Conservation (phyloP, 2,888 invertebrate species). For the Eueremaeus valkanovi region DNA sequence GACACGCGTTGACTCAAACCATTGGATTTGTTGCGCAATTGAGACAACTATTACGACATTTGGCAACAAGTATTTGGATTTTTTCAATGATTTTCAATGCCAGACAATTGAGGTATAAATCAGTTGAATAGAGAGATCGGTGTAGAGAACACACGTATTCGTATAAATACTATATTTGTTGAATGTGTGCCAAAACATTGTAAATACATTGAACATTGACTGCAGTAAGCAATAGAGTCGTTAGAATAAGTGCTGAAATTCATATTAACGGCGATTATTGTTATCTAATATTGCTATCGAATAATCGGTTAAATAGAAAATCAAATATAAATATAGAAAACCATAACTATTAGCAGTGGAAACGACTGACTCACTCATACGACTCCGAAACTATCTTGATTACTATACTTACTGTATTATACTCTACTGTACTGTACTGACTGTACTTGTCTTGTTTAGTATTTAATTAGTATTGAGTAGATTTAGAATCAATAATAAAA, state of each 20-base stretch:
- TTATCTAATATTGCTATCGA: background rate
- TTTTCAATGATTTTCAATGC: conserved; percentile 27
- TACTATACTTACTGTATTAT: background rate
- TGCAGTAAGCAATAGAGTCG: background rate
- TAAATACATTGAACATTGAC: background rate
- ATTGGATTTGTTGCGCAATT: background rate
- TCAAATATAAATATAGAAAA: conserved; percentile 7
- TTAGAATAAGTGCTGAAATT: no score
- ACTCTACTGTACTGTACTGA: no score
- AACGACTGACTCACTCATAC: background rate
- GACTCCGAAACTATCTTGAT: background rate
- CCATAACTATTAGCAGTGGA: background rate
- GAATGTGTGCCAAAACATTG: conserved; percentile 28
- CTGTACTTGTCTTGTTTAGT: no score
- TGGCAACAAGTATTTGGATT: conserved; percentile 20
- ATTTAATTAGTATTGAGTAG: no score
- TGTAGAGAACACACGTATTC: background rate
- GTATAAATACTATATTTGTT: background rate
- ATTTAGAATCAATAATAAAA: no score
- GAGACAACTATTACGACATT: conserved; percentile 26
- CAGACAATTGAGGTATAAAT: conserved; percentile 34
- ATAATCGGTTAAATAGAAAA: background rate
- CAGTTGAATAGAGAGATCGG: background rate
- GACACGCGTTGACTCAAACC: conserved; percentile 1
- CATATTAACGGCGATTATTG: background rate